Evolutionary conservation across 2,113 vertebrate species (phyloP), one percentile per base, ranked within the genome.

Genomic region (Andinoacara biseriatus): DNA sequence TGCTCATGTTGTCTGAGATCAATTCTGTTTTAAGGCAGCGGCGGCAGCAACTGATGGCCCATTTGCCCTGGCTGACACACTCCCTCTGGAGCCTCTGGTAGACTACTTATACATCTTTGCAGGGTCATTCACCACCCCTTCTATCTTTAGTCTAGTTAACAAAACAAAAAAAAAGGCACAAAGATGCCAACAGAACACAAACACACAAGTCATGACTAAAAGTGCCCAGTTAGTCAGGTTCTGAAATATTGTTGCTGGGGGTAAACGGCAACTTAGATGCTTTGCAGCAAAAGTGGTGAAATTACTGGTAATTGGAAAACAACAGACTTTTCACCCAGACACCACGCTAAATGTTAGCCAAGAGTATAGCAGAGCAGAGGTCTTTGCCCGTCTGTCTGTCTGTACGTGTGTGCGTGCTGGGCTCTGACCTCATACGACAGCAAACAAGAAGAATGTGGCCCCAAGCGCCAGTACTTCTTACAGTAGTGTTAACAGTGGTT

Each of bases 1-100:
- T 38, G 76, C 78, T 86, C 58, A 22, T 76, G 82, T 77, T 85
- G 80, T 87, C 81, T 74, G 58, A 84, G 86, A 89, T 92, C 84
- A 86, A 85, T 91, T 87, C 74, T 81, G 82, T 76, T 84, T 87
- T 54, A 80, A 87, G 56, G 75, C 57, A 35, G 75, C 18, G 0
- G 46, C 29, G 5, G 81, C 72, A 29, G 63, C 59, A 67, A 85
- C 59, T 58, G 80, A 91, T 83, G 58, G 83, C 75, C 84, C 40
- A 56, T 90, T 89, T 85, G 67, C 80, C 85, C 82, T 17, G 76
- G 79, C 75, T 69, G 89, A 75, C 74, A 84, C 77, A 83, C 81
- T 91, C 81, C 86, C 89, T 63, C 79, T 83, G 59, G 89, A 85
- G 89, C 85, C n/a, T 31, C 26, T 7, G 9, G 74, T 43, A 57